These are phyloP conservation scores for Lemur catta DNA, from an alignment of 2,797 vertebrate species.

Conservation along the genomic window DNA sequence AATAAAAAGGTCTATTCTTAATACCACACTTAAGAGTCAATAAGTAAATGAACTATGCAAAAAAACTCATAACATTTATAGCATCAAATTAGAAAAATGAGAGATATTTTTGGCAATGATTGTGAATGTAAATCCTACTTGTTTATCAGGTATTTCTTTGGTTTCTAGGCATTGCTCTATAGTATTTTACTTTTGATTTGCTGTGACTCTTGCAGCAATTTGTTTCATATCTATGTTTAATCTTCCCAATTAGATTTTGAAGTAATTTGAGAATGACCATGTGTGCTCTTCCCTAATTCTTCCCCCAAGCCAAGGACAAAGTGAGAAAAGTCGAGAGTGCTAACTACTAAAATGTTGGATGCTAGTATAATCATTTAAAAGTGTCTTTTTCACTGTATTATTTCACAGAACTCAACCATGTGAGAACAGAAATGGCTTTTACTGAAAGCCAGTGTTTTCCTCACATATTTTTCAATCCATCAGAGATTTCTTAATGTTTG, in stretches of 20 bases:
- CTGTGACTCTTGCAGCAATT: not conserved
- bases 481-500: not conserved
- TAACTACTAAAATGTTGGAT: not conserved
- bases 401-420: not conserved
- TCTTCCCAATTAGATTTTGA: not conserved
- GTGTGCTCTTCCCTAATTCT: not conserved
- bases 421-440: not conserved
- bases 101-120: not conserved
- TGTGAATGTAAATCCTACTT: not conserved
- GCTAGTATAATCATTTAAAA: not conserved
- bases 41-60: not conserved
- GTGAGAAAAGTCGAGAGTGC: rapidly evolving
- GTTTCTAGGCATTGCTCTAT: not conserved
- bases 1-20: not conserved
- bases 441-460: not conserved
- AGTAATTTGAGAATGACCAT: not conserved
- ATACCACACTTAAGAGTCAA: not conserved
- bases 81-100: not conserved
- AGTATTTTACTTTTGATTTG: not conserved
- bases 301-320: rapidly evolving
- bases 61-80: not conserved
- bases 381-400: not conserved
- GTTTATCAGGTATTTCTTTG: not conserved
- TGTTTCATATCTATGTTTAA: not conserved
- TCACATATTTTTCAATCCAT: not conserved